Conservation (phyloP, 2,113 vertebrate genomes). For the Hirundichthys speculiger region DNA sequence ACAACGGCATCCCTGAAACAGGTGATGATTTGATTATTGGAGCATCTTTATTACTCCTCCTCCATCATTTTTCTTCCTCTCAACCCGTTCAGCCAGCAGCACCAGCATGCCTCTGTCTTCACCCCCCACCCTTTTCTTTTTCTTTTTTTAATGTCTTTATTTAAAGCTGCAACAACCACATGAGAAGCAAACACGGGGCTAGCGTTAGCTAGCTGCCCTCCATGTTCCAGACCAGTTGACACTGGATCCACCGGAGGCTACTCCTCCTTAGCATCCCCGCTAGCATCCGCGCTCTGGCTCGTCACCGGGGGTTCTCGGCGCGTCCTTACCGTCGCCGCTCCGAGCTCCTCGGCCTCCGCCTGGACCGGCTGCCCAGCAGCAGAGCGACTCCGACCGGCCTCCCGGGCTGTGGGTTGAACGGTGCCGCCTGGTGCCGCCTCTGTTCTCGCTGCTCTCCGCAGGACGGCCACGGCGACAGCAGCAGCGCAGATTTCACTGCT, state of each 20-base stretch:
- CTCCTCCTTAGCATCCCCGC: conserved; percentile 44
- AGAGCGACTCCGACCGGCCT: conserved; percentile 1
- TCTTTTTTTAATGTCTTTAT: too few relatives aligned
- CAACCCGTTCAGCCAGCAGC: conserved; percentile 16
- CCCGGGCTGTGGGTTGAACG: background rate
- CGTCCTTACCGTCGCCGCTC: conserved; percentile 45
- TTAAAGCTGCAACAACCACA: conserved; percentile 9
- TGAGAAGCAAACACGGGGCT: conserved; percentile 22
- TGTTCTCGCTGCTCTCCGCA: background rate
- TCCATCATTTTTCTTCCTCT: too few relatives aligned
- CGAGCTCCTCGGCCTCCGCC: conserved; percentile 28
- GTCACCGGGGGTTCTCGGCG: conserved; percentile 1
- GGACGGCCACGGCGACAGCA: conserved; percentile 4
- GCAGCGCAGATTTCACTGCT: conserved; percentile 41
- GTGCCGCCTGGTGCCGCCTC: background rate
- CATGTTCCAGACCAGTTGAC: conserved; percentile 40
- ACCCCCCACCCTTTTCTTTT: background rate
- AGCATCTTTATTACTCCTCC: background rate
- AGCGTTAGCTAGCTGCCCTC: conserved; percentile 41
- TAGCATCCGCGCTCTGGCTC: conserved; percentile 35
- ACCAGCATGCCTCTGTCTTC: background rate
- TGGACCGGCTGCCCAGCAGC: conserved; percentile 34
- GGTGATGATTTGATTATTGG: conserved; percentile 11
- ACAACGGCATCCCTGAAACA: background rate
- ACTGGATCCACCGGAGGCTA: conserved; percentile 36